phyloP scores from a whole-genome alignment of 2,113 vertebrate species.

The Psilopsiagon aurifrons region DNA sequence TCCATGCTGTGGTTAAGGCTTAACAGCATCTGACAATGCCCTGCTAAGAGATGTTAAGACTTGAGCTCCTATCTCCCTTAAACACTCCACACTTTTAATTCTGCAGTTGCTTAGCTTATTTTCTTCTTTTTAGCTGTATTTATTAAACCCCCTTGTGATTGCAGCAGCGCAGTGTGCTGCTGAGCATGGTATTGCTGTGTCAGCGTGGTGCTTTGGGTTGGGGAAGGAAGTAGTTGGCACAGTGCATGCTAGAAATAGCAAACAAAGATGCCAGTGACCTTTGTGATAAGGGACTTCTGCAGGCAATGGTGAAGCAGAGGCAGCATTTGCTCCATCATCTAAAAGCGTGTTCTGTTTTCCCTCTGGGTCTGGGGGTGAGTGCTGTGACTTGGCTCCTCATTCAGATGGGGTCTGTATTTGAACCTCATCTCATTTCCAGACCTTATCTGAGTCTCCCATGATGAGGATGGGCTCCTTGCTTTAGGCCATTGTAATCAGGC shows the following conservation, averaged over 20 bases:
- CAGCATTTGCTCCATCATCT: neutral
- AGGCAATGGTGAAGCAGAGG: neutral
- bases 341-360: fast-evolving
- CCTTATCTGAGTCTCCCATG: neutral
- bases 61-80: neutral
- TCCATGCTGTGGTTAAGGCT: neutral
- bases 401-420: neutral
- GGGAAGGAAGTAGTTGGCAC: neutral
- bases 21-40: neutral
- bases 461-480: neutral
- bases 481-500: neutral
- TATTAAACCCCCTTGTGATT: neutral
- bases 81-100: neutral
- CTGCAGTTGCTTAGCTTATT: neutral
- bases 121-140: neutral
- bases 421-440: neutral
- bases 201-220: neutral
- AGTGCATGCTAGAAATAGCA: neutral
- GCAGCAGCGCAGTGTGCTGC: neutral
- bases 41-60: neutral
- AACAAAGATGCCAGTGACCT: neutral
- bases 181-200: neutral
- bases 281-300: neutral
- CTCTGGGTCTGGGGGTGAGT: neutral
- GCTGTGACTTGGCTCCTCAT: neutral